Conservation (phyloP, 2,113 vertebrate genomes). For the Catagonus wagneri region DNA sequence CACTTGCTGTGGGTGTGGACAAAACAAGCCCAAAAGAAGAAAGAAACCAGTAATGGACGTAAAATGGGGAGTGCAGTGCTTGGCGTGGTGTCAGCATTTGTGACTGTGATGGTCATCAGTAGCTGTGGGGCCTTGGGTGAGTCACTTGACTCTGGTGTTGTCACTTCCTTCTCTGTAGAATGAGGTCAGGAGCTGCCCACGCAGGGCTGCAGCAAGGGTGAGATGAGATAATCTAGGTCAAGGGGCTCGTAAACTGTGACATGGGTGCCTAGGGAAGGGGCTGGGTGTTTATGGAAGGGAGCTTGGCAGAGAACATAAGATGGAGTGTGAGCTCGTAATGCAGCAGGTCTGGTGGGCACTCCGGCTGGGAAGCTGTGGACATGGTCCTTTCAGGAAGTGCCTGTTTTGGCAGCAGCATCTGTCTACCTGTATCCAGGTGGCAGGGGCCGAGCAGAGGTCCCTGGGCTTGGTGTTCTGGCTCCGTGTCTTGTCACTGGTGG, state of each 20-base stretch:
- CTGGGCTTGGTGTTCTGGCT: background rate
- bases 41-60: no score
- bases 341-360: background rate
- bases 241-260: constrained; percentile 36
- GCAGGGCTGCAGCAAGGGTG: background rate
- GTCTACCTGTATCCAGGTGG: background rate
- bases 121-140: background rate
- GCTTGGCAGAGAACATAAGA: background rate
- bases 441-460: background rate
- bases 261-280: background rate
- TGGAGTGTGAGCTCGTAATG: accelerated
- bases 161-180: background rate
- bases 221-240: constrained; percentile 10
- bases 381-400: background rate
- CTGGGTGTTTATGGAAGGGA: background rate
- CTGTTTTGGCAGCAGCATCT: background rate
- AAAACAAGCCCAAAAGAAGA: no score
- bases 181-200: background rate
- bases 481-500: background rate
- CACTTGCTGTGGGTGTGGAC: no score
- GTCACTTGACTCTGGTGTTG: background rate
- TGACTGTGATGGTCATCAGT: background rate
- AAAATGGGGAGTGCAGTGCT: no score
- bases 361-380: background rate
- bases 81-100: background rate